Base-by-base conservation (phyloP, 2,797 vertebrate species). In the Cossypha dichroa region DNA sequence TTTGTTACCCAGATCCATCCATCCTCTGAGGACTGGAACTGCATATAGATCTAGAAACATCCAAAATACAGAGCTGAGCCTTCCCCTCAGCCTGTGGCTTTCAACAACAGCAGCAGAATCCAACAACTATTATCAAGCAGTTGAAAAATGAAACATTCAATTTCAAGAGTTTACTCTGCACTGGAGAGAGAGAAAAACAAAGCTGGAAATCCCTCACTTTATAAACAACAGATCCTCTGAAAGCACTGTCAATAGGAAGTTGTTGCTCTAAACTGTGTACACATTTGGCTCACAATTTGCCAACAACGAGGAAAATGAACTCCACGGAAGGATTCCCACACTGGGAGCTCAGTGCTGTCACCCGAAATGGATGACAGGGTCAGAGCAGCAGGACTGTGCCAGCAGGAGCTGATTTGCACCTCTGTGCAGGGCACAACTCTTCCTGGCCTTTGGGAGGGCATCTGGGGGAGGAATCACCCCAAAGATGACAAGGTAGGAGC, bases 191-290 rank as follows among this genome's bases (percentile, higher is more conserved):
- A 67, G 66, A 46, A 72, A 81, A 81, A 62, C 56, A 60, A 74
- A 81, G 85, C 79, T 70, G 75, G 85, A 82, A 78, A 82, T 15
- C 56, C 70, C 75, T 92, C 3, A 0, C 58, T 85, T 67, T 38
- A 34, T 38, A 67, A 85, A 43, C 76, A 85, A 19, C 88, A 36
- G 54, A 82, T 55, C 49, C 70, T 62, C 79, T 6, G 38, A 82
- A 70, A 82, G 63, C 38, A 6, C 3, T 23, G 63, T 52, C 89
- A 46, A 22, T 33, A 90, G 91, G 75, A 82, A 79, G 85, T 14
- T 49, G 43, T 41, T 40, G 66, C 85, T 29, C 82, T 62, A 26
- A 89, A 48, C 46, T 13, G 36, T 10, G 29, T 25, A 22, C 33
- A 14, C 58, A 11, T 54, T 45, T 46, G 83, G 59, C 93, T 94